phyloP scores from a whole-genome alignment of 2,113 vertebrate genomes.

The Platichthys flesus region DNA sequence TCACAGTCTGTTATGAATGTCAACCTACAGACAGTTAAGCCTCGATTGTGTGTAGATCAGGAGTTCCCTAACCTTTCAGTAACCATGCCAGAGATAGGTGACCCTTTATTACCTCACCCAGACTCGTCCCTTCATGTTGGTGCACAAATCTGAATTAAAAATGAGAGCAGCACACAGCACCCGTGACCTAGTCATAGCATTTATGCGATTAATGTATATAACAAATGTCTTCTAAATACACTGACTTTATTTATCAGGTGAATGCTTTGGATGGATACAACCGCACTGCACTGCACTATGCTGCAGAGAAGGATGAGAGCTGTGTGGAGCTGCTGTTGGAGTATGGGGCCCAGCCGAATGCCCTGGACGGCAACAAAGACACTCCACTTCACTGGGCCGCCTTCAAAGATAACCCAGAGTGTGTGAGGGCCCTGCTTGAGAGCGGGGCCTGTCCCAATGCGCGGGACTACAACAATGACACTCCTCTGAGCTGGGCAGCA shows the following conservation, averaged over 20 bases:
- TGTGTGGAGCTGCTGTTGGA: constrained; percentile 95
- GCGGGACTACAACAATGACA: constrained; percentile 94
- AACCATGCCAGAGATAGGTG: no score
- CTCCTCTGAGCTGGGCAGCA: constrained; percentile 95
- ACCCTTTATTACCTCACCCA: no score
- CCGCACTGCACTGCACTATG: constrained; percentile 95
- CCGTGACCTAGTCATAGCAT: neutral
- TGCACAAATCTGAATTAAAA: no score
- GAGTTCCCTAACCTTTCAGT: no score
- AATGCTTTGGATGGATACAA: constrained; percentile 97
- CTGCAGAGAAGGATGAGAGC: constrained; percentile 93
- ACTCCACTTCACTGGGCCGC: constrained; percentile 97
- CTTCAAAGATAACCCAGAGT: constrained; percentile 95
- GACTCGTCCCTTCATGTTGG: no score
- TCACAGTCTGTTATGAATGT: neutral
- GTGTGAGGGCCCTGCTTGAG: constrained; percentile 90
- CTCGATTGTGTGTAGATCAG: neutral
- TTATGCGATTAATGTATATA: neutral
- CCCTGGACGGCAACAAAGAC: constrained; percentile 94
- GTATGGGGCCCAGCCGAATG: constrained; percentile 91
- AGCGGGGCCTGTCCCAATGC: constrained; percentile 89
- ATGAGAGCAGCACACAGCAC: no score
- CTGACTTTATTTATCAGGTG: constrained; percentile 81
- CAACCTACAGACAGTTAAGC: neutral
- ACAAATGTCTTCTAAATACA: neutral